Base-by-base conservation (phyloP, 92 coral and sea anemone species). In the Parazoanthus darwini region DNA sequence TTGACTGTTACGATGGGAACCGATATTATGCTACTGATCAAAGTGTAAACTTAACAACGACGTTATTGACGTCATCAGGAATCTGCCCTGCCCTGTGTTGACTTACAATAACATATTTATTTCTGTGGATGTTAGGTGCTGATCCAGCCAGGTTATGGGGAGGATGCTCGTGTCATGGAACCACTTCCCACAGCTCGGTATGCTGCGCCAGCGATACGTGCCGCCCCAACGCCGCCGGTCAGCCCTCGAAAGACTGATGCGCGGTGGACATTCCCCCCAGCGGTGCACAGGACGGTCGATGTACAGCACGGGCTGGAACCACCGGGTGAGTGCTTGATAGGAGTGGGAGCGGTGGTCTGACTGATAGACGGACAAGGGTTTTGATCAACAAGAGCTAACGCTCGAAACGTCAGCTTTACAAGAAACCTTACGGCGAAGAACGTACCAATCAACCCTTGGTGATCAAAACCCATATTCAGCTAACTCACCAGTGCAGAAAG, bases 181-280 rank as follows among this genome's bases (percentile, higher is more conserved):
- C 86, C 94, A 0, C 77, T 87, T 10, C 92, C 91, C 13, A 85
- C 91, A 15, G 93, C 94, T 1, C 92, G 94, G 1, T 89, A 86
- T 59, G 44, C 88, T 8, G 85, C 85, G 20, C 90, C 78, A 73
- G 88, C 87, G 25, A 80, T 90, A 14, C 88, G 68, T 26, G 35
- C 90, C n/a, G 77, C 73, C 73, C 87, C 93, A 42, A 92, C 93
- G 10, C 97, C 38, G 54, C 80, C 85, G 87, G 98, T 44, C 92
- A 98, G 50, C 89, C 92, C 85, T 89, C 94, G 93, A 43, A 76
- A 84, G 85, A 15, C 93, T 43, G 98, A 95, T 14, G 78, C 91
- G 8, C 93, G 98, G 33, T 97, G 99, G 99, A 92, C 89, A 13
- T 91, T 97, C 86, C 99, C 99, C 26, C 99, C 99, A 3, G 88